phyloP scores from a whole-genome alignment of 2,888 invertebrate genomes.

The Corbicula japonica region DNA sequence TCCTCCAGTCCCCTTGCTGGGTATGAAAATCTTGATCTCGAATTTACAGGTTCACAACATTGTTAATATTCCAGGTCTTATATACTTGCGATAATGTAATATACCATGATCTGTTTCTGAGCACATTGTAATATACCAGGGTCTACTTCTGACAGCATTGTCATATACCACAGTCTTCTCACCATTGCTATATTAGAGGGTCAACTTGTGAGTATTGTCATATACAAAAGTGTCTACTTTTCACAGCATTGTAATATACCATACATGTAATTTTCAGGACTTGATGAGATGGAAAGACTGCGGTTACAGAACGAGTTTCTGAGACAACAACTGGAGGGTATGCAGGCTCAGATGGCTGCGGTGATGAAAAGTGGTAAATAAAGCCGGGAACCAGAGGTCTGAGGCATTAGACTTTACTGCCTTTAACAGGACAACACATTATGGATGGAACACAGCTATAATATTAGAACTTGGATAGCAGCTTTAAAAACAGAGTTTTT shows the following conservation, averaged over 20 bases:
- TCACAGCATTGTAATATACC: background rate
- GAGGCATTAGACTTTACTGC: no score
- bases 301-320: constrained; percentile 84
- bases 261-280: constrained; percentile 21
- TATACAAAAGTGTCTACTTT: background rate
- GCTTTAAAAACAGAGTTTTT: no score
- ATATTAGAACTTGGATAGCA: no score
- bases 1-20: background rate
- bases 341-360: constrained; percentile 89
- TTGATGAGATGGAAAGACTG: constrained; percentile 90
- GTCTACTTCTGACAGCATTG: background rate
- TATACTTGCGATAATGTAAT: no score
- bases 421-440: no score
- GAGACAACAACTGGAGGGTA: constrained; percentile 89
- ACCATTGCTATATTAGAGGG: background rate
- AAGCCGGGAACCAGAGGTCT: no score
- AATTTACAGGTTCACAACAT: background rate
- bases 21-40: background rate
- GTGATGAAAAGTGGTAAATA: constrained; percentile 8
- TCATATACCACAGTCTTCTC: background rate
- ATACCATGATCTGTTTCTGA: no score
- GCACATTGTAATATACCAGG: no score
- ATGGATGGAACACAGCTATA: no score
- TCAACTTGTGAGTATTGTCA: background rate
- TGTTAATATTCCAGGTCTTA: no score